Evolutionary conservation across 2,113 vertebrate genomes (phyloP).

Genomic region (Psettodes erumei): DNA sequence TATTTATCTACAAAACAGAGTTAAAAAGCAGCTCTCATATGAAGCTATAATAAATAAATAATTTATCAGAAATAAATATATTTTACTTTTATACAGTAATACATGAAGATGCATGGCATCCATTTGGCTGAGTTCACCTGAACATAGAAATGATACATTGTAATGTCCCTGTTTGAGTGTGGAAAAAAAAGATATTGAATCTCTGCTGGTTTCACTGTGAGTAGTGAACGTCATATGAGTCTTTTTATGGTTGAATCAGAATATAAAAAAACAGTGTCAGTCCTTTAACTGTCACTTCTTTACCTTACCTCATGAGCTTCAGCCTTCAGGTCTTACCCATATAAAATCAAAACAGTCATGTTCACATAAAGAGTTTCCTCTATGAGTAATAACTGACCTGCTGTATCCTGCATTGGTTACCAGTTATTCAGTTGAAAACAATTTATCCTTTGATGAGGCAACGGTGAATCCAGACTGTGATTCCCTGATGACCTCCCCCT

Average conservation of each 20-base stretch:
- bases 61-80: constrained; percentile 89
- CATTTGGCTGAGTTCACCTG: constrained; percentile 80
- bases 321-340: constrained; percentile 28
- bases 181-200: constrained; percentile 2
- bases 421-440: constrained; percentile 23
- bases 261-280: constrained; percentile 28
- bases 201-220: constrained; percentile 35
- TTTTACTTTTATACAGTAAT: constrained; percentile 84
- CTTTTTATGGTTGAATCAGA: constrained; percentile 20
- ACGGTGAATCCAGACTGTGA: constrained; percentile 43
- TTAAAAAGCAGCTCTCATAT: constrained; percentile 77
- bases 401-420: constrained; percentile 20
- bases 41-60: constrained; percentile 89
- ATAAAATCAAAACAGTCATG: constrained; percentile 23
- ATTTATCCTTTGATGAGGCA: constrained; percentile 43
- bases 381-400: constrained; percentile 9
- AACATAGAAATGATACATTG: constrained; percentile 60
- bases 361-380: constrained; percentile 29
- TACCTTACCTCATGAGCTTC: constrained; percentile 18
- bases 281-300: constrained; percentile 23
- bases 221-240: constrained; percentile 26
- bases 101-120: constrained; percentile 87
- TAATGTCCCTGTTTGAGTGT: constrained; percentile 56
- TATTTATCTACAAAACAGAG: constrained; percentile 73
- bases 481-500: constrained; percentile 29